Percentiles rank a stretch among this genome's conserved stretches.
Evolutionary conservation across 2,888 invertebrate genomes (phyloP).

Genomic region (Synanthedon formicaeformis): DNA sequence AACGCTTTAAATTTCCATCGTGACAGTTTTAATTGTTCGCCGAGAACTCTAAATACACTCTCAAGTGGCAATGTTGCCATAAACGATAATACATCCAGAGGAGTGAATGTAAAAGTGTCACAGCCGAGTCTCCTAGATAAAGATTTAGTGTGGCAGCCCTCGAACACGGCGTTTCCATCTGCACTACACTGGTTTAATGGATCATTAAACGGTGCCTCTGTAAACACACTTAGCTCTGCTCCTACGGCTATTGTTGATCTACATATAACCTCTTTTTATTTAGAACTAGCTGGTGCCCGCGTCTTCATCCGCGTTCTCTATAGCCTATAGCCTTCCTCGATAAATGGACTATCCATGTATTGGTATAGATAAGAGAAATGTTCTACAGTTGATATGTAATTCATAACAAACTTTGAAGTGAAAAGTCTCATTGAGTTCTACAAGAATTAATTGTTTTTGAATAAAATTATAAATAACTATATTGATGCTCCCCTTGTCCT

Average conservation of each 20-base stretch:
- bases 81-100: slow-evolving; percentile 35
- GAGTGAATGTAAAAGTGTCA: slow-evolving; percentile 43
- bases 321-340: no score
- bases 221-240: neutral
- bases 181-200: slow-evolving; percentile 21
- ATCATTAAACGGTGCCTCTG: slow-evolving; percentile 12
- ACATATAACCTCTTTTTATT: no score
- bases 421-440: no score
- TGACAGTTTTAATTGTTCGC: slow-evolving; percentile 40
- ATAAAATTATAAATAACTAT: no score
- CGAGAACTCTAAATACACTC: slow-evolving; percentile 37
- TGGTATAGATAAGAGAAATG: no score
- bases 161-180: slow-evolving; percentile 26
- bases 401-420: no score
- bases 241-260: neutral
- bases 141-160: slow-evolving; percentile 27
- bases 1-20: slow-evolving; percentile 20
- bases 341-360: no score
- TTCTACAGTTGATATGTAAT: no score
- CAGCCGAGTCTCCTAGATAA: slow-evolving; percentile 23
- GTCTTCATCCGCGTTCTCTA: no score
- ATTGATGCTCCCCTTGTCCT: no score
- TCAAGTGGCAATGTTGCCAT: slow-evolving; percentile 39
- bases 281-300: no score
- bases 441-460: no score